Evolutionary conservation across 2,888 invertebrate species (phyloP).

Genomic region (Oscheius sp.): DNA sequence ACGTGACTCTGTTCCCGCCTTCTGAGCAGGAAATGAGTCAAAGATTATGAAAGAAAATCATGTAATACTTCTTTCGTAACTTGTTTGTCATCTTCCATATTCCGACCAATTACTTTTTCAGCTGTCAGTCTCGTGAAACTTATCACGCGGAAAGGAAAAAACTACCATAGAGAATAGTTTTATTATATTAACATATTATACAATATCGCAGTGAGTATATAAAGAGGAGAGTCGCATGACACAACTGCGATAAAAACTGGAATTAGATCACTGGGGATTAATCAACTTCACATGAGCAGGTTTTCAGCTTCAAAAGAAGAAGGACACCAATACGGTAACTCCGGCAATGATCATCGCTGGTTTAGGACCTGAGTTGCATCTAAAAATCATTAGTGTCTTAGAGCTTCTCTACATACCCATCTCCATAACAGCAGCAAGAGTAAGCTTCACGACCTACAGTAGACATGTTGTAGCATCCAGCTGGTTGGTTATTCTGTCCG

Average conservation of each 20-base stretch:
- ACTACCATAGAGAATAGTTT: too few species aligned
- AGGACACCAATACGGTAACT: not conserved
- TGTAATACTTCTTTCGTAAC: conserved; percentile 7
- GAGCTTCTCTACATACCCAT: not conserved
- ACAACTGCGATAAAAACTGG: conserved; percentile 11
- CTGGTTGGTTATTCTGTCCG: not conserved
- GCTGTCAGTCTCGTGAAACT: conserved; percentile 6
- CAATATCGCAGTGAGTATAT: too few species aligned
- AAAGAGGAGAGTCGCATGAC: too few species aligned
- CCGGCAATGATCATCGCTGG: conserved; percentile 10
- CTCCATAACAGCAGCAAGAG: conserved; percentile 25
- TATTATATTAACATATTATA: too few species aligned
- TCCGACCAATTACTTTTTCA: conserved; percentile 9
- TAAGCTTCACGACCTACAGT: not conserved
- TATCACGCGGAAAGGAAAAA: not conserved
- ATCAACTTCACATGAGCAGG: not conserved
- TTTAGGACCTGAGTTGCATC: conserved; percentile 20
- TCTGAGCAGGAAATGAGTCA: too few species aligned
- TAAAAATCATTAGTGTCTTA: not conserved
- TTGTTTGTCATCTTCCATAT: conserved; percentile 10
- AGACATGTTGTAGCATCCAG: conserved; percentile 8
- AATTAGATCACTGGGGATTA: too few species aligned
- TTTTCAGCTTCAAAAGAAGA: not conserved
- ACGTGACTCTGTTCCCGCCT: too few species aligned
- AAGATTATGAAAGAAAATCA: not conserved